phyloP scores from a whole-genome alignment of 2,113 vertebrate genomes.

The Ailuropoda melanoleuca region DNA sequence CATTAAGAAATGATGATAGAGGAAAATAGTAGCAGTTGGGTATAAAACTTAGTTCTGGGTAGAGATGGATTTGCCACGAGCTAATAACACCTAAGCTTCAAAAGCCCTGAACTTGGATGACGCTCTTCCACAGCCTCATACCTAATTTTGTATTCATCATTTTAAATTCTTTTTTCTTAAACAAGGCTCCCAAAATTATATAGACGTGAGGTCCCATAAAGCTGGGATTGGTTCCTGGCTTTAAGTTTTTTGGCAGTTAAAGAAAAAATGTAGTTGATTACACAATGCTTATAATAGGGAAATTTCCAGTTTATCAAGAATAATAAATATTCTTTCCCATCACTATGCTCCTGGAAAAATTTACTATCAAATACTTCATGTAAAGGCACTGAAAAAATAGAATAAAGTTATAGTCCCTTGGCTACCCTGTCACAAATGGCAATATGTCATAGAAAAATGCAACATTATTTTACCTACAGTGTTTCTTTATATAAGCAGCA shows the following conservation, averaged over 20 bases:
- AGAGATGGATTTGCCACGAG: neutral
- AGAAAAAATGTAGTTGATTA: neutral
- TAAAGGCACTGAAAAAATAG: neutral
- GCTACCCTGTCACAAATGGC: neutral
- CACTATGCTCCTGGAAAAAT: neutral
- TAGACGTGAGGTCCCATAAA: neutral
- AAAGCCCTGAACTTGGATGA: neutral
- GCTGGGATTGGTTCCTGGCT: neutral
- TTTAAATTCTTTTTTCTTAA: neutral
- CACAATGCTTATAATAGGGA: neutral
- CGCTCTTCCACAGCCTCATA: neutral
- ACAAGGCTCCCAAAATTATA: neutral
- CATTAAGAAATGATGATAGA: neutral
- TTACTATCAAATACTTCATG: neutral
- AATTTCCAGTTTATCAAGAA: neutral
- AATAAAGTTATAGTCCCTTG: neutral
- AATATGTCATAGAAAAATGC: neutral
- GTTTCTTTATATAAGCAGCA: slow-evolving; percentile 1
- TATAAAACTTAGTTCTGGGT: neutral
- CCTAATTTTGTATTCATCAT: neutral
- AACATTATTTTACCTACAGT: neutral
- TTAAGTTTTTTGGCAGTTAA: neutral
- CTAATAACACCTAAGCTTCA: neutral
- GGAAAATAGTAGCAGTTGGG: neutral
- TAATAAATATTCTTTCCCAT: neutral